These are phyloP conservation scores for Xyliphius kryptos DNA, from an alignment of 2,113 vertebrate species.

Conservation along the genomic window DNA sequence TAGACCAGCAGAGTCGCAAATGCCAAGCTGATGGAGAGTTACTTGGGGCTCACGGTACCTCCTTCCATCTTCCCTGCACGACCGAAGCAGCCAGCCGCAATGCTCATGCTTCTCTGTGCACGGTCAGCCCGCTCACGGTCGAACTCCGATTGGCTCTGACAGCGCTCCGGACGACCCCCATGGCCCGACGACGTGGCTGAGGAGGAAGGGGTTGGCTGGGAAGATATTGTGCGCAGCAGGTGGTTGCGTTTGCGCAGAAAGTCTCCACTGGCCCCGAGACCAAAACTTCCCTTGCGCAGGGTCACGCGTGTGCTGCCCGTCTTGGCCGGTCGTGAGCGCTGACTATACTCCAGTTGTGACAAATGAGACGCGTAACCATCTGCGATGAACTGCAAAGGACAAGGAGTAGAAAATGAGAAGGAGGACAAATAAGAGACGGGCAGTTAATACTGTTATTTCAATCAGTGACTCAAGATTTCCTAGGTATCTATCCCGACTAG, in stretches of 20 bases:
- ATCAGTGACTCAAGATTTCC: no score
- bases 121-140: constrained; percentile 73
- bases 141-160: constrained; percentile 80
- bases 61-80: constrained; percentile 69
- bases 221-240: constrained; percentile 88
- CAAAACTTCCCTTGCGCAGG: constrained; percentile 92
- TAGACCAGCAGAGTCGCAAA: constrained; percentile 1
- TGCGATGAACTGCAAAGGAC: constrained; percentile 91
- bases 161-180: constrained; percentile 75
- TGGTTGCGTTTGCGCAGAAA: constrained; percentile 94
- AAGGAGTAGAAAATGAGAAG: no score
- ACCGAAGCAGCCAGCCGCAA: constrained; percentile 90
- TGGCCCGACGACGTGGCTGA: constrained; percentile 27
- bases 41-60: constrained; percentile 59
- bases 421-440: no score
- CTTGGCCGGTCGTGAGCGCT: constrained; percentile 84
- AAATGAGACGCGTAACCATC: constrained; percentile 93
- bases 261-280: constrained; percentile 80
- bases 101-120: constrained; percentile 87
- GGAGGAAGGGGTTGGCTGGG: constrained; percentile 63
- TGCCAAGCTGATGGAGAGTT: constrained; percentile 8
- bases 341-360: constrained; percentile 89
- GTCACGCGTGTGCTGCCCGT: constrained; percentile 83
- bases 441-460: no score
- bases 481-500: no score